These are phyloP conservation scores for Aphidius ervi DNA, from an alignment of 1,140 invertebrate genomes.

Conservation along the genomic window DNA sequence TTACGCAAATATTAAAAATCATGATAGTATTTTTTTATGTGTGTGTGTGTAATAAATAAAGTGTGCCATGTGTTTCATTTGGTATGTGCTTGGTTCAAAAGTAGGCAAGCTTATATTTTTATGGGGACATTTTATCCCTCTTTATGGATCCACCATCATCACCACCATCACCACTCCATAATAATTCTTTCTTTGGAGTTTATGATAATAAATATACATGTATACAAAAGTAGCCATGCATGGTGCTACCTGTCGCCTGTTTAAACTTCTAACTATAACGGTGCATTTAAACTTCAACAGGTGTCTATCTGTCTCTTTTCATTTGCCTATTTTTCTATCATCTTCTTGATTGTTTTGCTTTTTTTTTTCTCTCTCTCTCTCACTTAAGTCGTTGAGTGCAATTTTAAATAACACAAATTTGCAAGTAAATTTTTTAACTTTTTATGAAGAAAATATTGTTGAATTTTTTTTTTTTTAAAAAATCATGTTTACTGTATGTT, in stretches of 20 bases:
- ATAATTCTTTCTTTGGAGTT: no score
- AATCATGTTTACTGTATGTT: no score
- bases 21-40: not conserved
- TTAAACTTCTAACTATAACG: constrained; percentile 41
- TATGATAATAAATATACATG: no score
- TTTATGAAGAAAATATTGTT: no score
- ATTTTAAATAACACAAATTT: no score
- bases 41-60: constrained; percentile 12
- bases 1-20: constrained; percentile 22
- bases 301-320: constrained; percentile 37
- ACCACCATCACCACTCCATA: no score
- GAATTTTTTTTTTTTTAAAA: no score
- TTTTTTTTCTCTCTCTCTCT: not conserved
- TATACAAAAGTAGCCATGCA: no score
- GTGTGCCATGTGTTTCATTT: constrained; percentile 23
- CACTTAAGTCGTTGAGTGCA: no score
- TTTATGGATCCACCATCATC: no score
- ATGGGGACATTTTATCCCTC: no score
- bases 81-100: constrained; percentile 14
- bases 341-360: constrained; percentile 9
- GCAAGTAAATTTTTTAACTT: no score
- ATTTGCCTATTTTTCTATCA: constrained; percentile 9
- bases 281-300: constrained; percentile 37
- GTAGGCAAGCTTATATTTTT: constrained; percentile 15
- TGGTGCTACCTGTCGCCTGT: constrained; percentile 42